A percentile compares a stretch with the other conserved stretches of the same genome.
Conservation (phyloP, 2,888 invertebrate species). For the Coecobrya sp. region DNA sequence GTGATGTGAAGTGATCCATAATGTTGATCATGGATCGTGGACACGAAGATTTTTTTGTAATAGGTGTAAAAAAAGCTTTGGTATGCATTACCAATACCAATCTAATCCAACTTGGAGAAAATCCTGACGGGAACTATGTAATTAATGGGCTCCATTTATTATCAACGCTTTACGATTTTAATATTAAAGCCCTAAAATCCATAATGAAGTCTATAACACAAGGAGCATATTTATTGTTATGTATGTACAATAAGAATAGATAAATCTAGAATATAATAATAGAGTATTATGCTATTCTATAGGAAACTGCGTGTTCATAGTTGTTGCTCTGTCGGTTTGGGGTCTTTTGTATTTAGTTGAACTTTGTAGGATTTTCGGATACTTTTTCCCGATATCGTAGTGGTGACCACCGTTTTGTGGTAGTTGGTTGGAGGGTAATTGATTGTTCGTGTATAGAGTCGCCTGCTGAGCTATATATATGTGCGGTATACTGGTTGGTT, state of each 20-base stretch:
- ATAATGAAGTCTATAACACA: neutral
- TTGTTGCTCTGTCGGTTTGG: neutral
- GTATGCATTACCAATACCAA: slow-evolving; percentile 7
- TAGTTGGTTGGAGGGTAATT: slow-evolving; percentile 47
- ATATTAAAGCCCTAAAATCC: slow-evolving; percentile 11
- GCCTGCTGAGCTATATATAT: slow-evolving; percentile 22
- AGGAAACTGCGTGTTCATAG: neutral
- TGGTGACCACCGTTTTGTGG: slow-evolving; percentile 43
- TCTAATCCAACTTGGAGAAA: neutral
- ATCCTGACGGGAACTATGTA: slow-evolving; percentile 13
- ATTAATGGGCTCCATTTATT: slow-evolving; percentile 47
- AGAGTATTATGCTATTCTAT: neutral
- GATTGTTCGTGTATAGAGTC: slow-evolving; percentile 57
- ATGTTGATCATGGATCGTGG: slow-evolving; percentile 34
- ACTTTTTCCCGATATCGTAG: slow-evolving; percentile 6
- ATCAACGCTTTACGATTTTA: neutral
- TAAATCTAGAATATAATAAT: neutral
- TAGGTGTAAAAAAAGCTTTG: slow-evolving; percentile 13
- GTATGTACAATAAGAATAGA: neutral
- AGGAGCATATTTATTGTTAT: neutral
- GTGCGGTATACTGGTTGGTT: neutral
- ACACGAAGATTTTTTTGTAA: slow-evolving; percentile 14
- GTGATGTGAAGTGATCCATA: slow-evolving; percentile 20
- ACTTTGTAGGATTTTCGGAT: slow-evolving; percentile 8
- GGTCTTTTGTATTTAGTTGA: neutral